Evolutionary conservation across 2,888 invertebrate species (phyloP), one percentile per base, ranked within the genome.

Genomic region (Clostera curtula): DNA sequence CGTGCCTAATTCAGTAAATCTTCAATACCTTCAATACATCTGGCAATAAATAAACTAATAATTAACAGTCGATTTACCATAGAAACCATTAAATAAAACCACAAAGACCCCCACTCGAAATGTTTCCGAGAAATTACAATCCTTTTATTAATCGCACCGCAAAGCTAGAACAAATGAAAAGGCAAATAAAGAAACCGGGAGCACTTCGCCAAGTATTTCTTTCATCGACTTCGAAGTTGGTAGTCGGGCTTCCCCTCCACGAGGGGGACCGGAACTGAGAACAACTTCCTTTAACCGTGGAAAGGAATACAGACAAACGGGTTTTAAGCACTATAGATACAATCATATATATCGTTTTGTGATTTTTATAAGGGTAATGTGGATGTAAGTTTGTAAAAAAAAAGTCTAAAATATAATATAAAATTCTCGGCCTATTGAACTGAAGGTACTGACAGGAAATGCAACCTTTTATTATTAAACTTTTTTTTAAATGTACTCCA

Each of bases 151-250:
- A 40, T 15, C 10, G 9, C 8, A 7, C 10, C 24, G 40, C 36
- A 42, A 34, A 55, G 50, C 54, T 52, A 41, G 49, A 56, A 53
- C 55, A 59, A 61, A 57, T 57, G 50, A 54, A 59, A 63, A 59
- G 56, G 47, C 62, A 60, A 67, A 71, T 70, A 71, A 67, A 63
- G 64, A 55, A 47, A 49, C 46, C 43, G 43, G 49, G 46, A 49
- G 58, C 52, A 61, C 59, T 48, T 55, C 33, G 29, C 30, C 31
- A 68, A 74, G 72, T 70, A 73, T 77, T 77, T 75, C 71, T 76
- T 77, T 73, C 64, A 60, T 56, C 56, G 62, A 46, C 45, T 49
- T 52, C 45, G 46, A 59, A 67, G 63, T 69, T 64, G 45, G 50
- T 45, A 63, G 63, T 48, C 51, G 56, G 46, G 63, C 55, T 66